Conservation (phyloP, 2,113 vertebrate genomes). For the Heptranchias perlo region DNA sequence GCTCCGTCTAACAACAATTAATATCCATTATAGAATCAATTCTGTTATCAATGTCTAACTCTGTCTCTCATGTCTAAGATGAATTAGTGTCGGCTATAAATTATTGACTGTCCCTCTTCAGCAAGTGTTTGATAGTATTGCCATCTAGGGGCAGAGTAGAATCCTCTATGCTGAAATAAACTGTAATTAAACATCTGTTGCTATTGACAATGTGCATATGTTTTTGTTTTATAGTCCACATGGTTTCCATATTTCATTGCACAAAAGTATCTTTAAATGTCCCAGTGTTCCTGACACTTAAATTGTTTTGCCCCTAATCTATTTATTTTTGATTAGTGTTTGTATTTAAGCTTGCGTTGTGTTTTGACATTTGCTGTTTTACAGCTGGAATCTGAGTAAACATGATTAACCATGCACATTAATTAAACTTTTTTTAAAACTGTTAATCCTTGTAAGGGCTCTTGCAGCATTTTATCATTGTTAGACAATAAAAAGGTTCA, state of each 20-base stretch:
- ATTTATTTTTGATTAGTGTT: constrained; percentile 65
- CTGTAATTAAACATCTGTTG: constrained; percentile 74
- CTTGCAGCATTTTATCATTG: neutral
- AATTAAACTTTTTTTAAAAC: constrained; percentile 45
- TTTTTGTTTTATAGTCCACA: constrained; percentile 78
- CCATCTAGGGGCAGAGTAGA: constrained; percentile 78
- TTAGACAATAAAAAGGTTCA: neutral
- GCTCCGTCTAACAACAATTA: constrained; percentile 32
- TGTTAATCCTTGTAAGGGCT: constrained; percentile 59
- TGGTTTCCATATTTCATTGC: constrained; percentile 72
- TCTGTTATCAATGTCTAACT: constrained; percentile 71
- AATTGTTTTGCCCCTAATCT: constrained; percentile 62
- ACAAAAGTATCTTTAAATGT: constrained; percentile 66
- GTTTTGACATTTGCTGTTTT: constrained; percentile 49
- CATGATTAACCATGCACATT: constrained; percentile 36
- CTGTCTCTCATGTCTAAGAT: constrained; percentile 67
- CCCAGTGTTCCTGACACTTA: constrained; percentile 56
- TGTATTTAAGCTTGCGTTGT: constrained; percentile 56
- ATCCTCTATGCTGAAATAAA: constrained; percentile 72
- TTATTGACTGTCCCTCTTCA: constrained; percentile 62
- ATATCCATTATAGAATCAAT: constrained; percentile 79
- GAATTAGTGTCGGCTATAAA: constrained; percentile 65
- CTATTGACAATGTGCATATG: constrained; percentile 82
- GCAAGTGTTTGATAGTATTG: constrained; percentile 79
- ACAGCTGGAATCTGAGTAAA: constrained; percentile 53